Base-by-base conservation (phyloP, 2,888 invertebrate genomes). In the Antheraea assamensis region DNA sequence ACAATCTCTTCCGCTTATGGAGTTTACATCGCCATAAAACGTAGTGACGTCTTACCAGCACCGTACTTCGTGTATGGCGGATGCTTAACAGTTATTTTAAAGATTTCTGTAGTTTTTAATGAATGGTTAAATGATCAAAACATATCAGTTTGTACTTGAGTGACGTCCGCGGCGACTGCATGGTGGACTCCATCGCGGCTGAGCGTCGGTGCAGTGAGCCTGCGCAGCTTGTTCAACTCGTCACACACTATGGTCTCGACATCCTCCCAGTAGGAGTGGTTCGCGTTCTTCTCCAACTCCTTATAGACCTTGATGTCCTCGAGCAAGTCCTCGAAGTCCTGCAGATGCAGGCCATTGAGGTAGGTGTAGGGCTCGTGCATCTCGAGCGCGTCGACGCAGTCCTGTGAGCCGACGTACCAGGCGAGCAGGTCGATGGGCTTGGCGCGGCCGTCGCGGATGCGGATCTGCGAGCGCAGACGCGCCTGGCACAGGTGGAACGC, bases 351-450 rank as follows among this genome's bases (percentile, higher is more conserved):
- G 0, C 99, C 99, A 86, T 98, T 98, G 0, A 99, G 95, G 88
- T 99, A 99, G 0, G 98, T 98, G 88, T 99, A 99, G 0, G 99
- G 99, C 88, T 99, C 99, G 87, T 99, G 98, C 98, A 99, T 98
- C 94, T 99, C 99, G 35, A 99, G 97, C 0, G 98, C 98, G 83
- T 99, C 97, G 72, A 98, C 98, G 68, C 93, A 90, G 82, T 98
- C 97, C 84, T 98, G 98, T 0, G 98, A 97, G 87, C 98, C 97
- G 74, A 99, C 98, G 85, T 99, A 99, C 94, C 99, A 98, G 0
- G 99, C 99, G 74, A 99, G 93, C 77, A 99, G 95, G 95, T 99
- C 99, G 79, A 99, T 99, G 0, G 99, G 99, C 87, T 99, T 99
- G 0, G 99, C 99, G 83, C 99, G 95, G 8, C 98, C 98, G 90